These are phyloP conservation scores for Pangasianodon gigas DNA, from an alignment of 2,113 vertebrate genomes.

Conservation along the genomic window DNA sequence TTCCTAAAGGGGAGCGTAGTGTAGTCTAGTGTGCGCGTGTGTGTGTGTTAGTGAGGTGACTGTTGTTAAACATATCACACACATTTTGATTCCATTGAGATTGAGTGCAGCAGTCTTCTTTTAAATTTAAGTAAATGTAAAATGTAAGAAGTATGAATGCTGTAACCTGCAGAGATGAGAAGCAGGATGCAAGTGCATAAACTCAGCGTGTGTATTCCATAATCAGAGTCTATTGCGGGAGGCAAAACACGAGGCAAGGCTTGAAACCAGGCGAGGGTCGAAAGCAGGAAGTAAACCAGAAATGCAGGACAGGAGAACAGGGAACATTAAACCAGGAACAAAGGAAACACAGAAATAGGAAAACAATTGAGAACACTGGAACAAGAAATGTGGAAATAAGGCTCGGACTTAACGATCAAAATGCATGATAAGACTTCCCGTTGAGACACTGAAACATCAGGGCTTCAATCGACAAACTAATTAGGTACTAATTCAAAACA, in stretches of 20 bases:
- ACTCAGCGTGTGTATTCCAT: not conserved
- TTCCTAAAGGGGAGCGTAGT: not conserved
- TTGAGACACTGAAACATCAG: not conserved
- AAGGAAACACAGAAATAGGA: not conserved
- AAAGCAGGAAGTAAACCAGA: not conserved
- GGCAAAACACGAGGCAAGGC: not conserved
- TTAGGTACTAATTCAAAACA: not conserved
- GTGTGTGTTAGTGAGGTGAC: not conserved
- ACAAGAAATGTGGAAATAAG: not conserved
- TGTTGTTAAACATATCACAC: not conserved
- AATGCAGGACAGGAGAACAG: not conserved
- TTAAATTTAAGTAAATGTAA: not conserved
- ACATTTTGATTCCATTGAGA: not conserved
- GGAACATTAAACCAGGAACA: not conserved
- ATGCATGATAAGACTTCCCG: not conserved
- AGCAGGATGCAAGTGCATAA: not conserved
- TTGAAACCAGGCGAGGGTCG: not conserved
- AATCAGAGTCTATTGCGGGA: not conserved
- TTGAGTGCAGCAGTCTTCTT: too few relatives aligned
- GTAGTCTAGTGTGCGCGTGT: not conserved
- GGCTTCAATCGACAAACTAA: not conserved
- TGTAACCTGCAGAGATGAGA: not conserved
- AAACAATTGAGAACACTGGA: not conserved
- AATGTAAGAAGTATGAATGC: not conserved
- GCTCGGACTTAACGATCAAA: not conserved